phyloP scores from a whole-genome alignment of 2,113 vertebrate species.

The Ancistrus triradiatus region DNA sequence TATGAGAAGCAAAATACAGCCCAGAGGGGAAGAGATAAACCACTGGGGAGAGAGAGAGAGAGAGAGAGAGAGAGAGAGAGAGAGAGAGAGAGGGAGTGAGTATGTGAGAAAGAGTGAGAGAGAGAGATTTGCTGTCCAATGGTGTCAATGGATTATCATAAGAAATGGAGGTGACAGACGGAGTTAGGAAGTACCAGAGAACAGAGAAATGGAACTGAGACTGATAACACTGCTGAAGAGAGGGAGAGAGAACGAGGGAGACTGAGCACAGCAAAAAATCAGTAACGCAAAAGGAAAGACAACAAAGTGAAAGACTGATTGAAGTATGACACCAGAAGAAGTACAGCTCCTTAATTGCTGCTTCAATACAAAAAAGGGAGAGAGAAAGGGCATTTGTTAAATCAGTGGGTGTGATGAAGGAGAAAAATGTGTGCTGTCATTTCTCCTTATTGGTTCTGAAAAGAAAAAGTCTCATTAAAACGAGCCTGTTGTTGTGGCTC shows the following conservation, averaged over 20 bases:
- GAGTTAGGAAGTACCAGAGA: conserved; percentile 71
- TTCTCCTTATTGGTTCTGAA: conserved; percentile 41
- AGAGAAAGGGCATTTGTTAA: conserved; percentile 33
- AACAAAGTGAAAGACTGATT: conserved; percentile 33
- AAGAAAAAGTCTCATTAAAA: conserved; percentile 48
- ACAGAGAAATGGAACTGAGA: conserved; percentile 65
- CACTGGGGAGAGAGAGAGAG: conserved; percentile 32
- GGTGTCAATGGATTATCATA: conserved; percentile 72
- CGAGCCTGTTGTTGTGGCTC: conserved; percentile 34
- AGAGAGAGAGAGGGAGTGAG: conserved; percentile 11
- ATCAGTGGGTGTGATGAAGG: conserved; percentile 36
- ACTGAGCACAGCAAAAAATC: conserved; percentile 53
- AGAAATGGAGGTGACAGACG: conserved; percentile 73
- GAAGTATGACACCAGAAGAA: conserved; percentile 17
- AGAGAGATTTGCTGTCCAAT: conserved; percentile 66
- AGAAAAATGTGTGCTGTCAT: conserved; percentile 29
- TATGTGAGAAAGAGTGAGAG: conserved; percentile 8
- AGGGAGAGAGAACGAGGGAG: not conserved
- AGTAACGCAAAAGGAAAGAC: conserved; percentile 8
- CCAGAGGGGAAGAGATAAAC: conserved; percentile 69
- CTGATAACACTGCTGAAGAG: conserved; percentile 65
- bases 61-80: conserved; percentile 35
- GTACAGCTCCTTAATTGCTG: conserved; percentile 33
- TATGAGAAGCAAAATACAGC: conserved; percentile 72
- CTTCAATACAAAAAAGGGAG: conserved; percentile 2